Conservation (phyloP, 2,888 invertebrate genomes). For the Clepsis dumicolana region DNA sequence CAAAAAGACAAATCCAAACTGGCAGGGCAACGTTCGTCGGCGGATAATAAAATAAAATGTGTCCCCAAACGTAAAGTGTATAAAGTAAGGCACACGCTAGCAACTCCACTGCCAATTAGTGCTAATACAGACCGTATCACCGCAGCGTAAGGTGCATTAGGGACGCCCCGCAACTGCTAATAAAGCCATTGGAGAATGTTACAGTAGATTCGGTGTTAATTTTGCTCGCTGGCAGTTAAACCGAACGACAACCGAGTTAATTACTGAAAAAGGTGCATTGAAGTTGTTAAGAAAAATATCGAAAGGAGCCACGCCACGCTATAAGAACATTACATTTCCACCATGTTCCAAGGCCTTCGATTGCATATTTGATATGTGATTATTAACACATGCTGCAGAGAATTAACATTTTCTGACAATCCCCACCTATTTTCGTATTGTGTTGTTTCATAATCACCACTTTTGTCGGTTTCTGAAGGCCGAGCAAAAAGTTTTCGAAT, state of each 20-base stretch:
- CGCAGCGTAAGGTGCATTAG: constrained; percentile 30
- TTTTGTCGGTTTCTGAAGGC: no score
- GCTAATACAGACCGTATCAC: constrained; percentile 32
- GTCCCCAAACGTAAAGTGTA: constrained; percentile 13
- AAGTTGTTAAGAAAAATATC: not conserved
- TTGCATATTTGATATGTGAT: no score
- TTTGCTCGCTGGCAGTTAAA: constrained; percentile 10
- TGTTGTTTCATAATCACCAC: no score
- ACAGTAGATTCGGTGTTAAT: constrained; percentile 23
- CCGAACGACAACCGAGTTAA: not conserved
- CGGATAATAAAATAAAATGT: constrained; percentile 32
- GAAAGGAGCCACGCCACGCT: no score
- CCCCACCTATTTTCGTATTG: no score
- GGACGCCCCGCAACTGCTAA: not conserved
- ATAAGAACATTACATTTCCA: no score
- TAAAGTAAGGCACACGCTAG: constrained; percentile 18
- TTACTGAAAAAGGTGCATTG: not conserved
- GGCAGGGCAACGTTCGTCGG: constrained; percentile 22
- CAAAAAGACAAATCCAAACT: constrained; percentile 23
- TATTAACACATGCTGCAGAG: no score
- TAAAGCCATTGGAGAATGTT: constrained; percentile 19
- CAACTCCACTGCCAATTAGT: constrained; percentile 17
- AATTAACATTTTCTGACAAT: no score
- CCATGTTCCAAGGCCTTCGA: no score
- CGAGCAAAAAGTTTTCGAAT: no score